Evolutionary conservation across 2,113 vertebrate genomes (phyloP).

Genomic region (Speoplatyrhinus poulsoni): DNA sequence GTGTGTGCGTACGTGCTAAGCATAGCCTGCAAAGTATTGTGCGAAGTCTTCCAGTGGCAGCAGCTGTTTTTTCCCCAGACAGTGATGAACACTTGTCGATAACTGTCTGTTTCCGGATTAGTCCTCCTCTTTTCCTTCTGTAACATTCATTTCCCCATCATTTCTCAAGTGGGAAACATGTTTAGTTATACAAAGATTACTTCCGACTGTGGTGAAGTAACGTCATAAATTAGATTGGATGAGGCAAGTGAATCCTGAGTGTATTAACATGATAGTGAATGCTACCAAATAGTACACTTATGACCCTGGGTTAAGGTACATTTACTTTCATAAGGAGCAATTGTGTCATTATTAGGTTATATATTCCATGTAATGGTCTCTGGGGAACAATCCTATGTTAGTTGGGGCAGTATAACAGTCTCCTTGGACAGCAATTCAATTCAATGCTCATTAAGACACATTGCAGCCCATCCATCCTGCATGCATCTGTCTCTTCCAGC

Average conservation of each 20-base stretch:
- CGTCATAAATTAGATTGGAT: constrained; percentile 32
- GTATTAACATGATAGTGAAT: constrained; percentile 25
- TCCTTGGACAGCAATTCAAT: not conserved
- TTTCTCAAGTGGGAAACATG: constrained; percentile 36
- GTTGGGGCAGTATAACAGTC: not conserved
- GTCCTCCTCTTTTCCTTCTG: constrained; percentile 36
- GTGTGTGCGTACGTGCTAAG: constrained; percentile 13
- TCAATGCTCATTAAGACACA: constrained; percentile 13
- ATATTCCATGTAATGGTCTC: not conserved
- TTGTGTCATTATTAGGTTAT: constrained; percentile 4
- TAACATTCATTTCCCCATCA: constrained; percentile 42
- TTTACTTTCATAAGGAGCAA: not conserved
- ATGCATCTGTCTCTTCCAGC: not conserved
- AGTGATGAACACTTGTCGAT: constrained; percentile 54
- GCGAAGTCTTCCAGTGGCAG: constrained; percentile 39
- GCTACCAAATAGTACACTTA: constrained; percentile 18
- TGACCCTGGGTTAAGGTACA: not conserved
- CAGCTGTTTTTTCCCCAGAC: constrained; percentile 38
- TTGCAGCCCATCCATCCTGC: too few species aligned
- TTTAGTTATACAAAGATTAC: constrained; percentile 27
- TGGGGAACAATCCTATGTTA: not conserved
- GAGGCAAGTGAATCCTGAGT: constrained; percentile 12
- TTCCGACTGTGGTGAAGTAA: constrained; percentile 13
- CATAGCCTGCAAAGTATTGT: constrained; percentile 20
- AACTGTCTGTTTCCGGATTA: constrained; percentile 55